Conservation (phyloP, 2,113 vertebrate genomes). For the Psammodynastes pulverulentus region DNA sequence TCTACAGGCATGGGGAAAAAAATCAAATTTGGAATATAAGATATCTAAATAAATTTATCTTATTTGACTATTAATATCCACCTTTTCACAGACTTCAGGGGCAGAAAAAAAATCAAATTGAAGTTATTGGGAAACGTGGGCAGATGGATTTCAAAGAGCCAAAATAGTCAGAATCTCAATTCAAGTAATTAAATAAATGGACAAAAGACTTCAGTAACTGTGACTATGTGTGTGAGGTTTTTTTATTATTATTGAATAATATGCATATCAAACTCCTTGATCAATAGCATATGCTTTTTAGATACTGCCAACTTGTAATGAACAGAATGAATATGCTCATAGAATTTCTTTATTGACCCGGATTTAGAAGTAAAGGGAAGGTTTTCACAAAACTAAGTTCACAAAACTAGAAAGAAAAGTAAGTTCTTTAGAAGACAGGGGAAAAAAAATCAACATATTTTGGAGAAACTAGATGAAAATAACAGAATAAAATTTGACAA, state of each 20-base stretch:
- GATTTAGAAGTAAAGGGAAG: neutral
- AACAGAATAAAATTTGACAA: neutral
- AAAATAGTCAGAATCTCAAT: neutral
- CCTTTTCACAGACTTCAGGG: neutral
- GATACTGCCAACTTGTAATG: neutral
- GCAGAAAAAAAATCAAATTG: neutral
- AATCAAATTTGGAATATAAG: neutral
- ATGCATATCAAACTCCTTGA: neutral
- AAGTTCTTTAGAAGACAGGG: neutral
- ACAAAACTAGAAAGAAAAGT: neutral
- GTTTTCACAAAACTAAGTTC: neutral
- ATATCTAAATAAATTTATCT: neutral
- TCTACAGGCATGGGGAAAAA: neutral
- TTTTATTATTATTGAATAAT: neutral
- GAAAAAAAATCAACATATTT: neutral
- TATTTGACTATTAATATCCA: neutral
- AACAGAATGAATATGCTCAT: neutral
- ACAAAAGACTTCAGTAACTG: neutral
- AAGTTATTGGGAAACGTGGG: neutral
- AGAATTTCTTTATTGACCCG: neutral
- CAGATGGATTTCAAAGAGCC: neutral
- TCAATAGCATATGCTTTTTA: neutral
- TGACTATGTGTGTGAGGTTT: neutral
- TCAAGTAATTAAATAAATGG: neutral
- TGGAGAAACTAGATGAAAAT: neutral